phyloP scores from a whole-genome alignment of 2,113 vertebrate species.

The Centropristis striata region DNA sequence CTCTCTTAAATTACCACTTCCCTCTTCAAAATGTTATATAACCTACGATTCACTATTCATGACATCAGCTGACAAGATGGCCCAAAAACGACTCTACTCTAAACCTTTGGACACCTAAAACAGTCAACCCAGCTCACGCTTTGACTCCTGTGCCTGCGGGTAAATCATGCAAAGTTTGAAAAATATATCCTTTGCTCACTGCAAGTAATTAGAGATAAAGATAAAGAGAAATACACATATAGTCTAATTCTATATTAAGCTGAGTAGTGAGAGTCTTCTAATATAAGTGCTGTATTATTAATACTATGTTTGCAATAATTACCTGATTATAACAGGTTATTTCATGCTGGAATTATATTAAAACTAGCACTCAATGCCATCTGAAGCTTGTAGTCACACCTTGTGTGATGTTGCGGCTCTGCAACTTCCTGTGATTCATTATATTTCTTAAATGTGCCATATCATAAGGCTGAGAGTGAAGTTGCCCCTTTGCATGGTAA shows the following conservation, averaged over 20 bases:
- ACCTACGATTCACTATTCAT: conserved; percentile 47
- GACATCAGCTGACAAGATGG: conserved; percentile 39
- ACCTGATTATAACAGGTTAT: not conserved
- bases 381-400: conserved; percentile 2
- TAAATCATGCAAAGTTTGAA: not conserved
- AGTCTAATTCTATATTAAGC: no score
- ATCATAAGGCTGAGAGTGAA: not conserved
- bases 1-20: conserved; percentile 60
- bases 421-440: conserved; percentile 28
- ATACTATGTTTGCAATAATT: not conserved
- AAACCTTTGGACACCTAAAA: conserved; percentile 16
- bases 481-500: not conserved
- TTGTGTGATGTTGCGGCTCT: not conserved
- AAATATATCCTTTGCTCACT: not conserved
- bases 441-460: not conserved
- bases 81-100: conserved; percentile 6
- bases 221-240: not conserved
- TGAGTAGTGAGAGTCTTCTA: no score
- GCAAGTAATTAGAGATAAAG: not conserved
- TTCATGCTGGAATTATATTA: not conserved
- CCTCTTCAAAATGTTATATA: conserved; percentile 50
- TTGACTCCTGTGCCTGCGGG: not conserved
- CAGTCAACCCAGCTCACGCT: not conserved
- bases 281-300: not conserved
- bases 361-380: not conserved